phyloP scores from a whole-genome alignment of 2,888 invertebrate species.

The Platycheirus rosarum region DNA sequence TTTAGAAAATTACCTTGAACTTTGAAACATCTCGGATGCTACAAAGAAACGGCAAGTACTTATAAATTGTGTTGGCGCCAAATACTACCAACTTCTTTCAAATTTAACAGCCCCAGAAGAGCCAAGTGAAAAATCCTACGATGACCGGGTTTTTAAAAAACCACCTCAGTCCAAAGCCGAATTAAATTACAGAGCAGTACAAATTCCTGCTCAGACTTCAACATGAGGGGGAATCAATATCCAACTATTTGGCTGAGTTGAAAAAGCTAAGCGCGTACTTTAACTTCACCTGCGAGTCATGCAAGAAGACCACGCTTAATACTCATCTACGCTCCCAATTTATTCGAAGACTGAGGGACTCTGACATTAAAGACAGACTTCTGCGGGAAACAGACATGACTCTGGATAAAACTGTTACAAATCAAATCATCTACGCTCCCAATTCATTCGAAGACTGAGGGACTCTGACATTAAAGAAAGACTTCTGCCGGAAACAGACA shows the following conservation, averaged over 20 bases:
- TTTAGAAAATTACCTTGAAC: constrained; percentile 4
- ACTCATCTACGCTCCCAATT: no score
- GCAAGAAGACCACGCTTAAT: no score
- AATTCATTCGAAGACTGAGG: constrained; percentile 19
- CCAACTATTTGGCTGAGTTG: constrained; percentile 12
- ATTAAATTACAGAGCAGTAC: no score
- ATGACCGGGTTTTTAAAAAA: constrained; percentile 16
- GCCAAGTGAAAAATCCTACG: constrained; percentile 23
- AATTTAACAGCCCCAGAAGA: no score
- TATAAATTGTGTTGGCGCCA: constrained; percentile 18
- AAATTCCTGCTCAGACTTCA: no score
- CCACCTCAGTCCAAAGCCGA: constrained; percentile 27
- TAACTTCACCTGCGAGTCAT: constrained; percentile 14
- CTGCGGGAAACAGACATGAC: constrained; percentile 14
- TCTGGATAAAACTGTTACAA: no score
- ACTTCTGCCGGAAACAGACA: constrained; percentile 12
- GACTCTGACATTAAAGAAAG: constrained; percentile 15
- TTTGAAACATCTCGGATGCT: background rate
- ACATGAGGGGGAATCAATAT: constrained; percentile 12
- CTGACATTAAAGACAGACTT: constrained; percentile 16
- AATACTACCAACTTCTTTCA: constrained; percentile 23
- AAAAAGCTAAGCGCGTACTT: constrained; percentile 15
- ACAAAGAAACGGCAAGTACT: constrained; percentile 20
- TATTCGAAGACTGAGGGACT: constrained; percentile 15
- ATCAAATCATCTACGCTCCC: constrained; percentile 24